Base-by-base conservation (phyloP, 2,797 vertebrate species). In the Eleutherodactylus coqui region DNA sequence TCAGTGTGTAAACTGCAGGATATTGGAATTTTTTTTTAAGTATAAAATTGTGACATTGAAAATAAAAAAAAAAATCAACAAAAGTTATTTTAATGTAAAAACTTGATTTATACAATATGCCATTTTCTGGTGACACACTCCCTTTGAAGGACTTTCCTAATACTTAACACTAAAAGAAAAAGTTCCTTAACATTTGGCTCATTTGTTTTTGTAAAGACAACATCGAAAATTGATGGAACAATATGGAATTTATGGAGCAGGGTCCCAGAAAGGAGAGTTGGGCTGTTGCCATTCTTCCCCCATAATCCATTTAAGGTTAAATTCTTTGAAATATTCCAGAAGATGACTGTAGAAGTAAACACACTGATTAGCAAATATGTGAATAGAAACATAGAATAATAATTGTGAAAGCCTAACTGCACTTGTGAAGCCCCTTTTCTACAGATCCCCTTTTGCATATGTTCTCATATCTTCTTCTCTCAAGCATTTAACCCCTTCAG, bases 261-360 rank as follows among this genome's bases (percentile, higher is more conserved):
- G 17, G 36, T 84, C 87, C 93, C 93, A 95, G 43, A 95, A 89
- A 80, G 93, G 89, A 55, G 92, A 95, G 83, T 91, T 89, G 45
- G 92, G 93, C 90, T 95, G 92, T 62, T 95, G 87, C 94, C 94
- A 96, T 21, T 86, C 89, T 24, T 93, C 91, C 90, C 94, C 95
- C 94, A 96, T 93, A 89, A 95, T 93, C 90, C 90, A 94, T 88
- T 96, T 95, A 84, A 95, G 85, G 85, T 34, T 82, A 88, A 96
- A 96, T 53, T 81, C 49, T 92, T 95, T 89, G 90, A 96, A 96
- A 91, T 95, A 95, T 45, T 95, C 91, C 84, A 95, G 89, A 75
- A 80, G 82, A 85, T 92, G 92, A 88, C 94, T 95, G 75, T 60
- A 38, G 55, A 32, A 36, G 49, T 77, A 82, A 91, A 36, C 32